These are phyloP conservation scores for Axinella damicornis DNA, from an alignment of 37 sponge, comb jelly and placozoan species.

Conservation along the genomic window DNA sequence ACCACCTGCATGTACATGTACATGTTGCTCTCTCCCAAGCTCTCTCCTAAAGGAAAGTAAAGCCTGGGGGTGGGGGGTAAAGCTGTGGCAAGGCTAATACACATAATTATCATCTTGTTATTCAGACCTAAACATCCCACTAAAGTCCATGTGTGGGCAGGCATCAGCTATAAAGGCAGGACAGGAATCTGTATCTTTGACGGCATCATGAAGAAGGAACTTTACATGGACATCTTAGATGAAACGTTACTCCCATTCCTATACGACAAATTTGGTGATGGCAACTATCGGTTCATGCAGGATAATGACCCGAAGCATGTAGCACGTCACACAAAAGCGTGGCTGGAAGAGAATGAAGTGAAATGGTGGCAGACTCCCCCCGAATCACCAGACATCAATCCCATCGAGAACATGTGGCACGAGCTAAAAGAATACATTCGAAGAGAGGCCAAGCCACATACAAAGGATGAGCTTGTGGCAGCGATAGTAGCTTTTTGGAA, in stretches of 20 bases:
- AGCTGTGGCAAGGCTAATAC: too few species aligned
- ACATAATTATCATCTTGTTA: background rate
- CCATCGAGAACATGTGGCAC: conserved; percentile 52
- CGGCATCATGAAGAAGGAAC: conserved; percentile 10
- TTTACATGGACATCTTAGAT: conserved; percentile 11
- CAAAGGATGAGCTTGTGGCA: conserved; percentile 32
- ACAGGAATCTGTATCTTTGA: conserved; percentile 49
- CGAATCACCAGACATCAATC: conserved; percentile 40
- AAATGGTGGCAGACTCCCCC: conserved; percentile 61
- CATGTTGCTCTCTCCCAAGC: too few species aligned
- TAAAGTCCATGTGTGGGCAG: conserved; percentile 57
- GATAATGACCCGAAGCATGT: conserved; percentile 55
- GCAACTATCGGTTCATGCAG: conserved; percentile 32
- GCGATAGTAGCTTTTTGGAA: conserved; percentile 43
- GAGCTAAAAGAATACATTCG: conserved; percentile 38
- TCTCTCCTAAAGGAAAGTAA: too few species aligned
- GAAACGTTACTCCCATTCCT: conserved; percentile 36
- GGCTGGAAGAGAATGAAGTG: conserved; percentile 5
- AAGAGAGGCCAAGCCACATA: conserved; percentile 32
- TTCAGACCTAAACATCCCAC: conserved; percentile 44
- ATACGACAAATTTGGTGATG: background rate
- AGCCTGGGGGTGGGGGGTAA: too few species aligned
- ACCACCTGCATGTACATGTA: too few species aligned
- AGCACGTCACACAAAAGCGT: conserved; percentile 6
- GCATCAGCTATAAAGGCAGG: conserved; percentile 31